phyloP scores from a whole-genome alignment of 2,113 vertebrate species.

The Zeus faber region DNA sequence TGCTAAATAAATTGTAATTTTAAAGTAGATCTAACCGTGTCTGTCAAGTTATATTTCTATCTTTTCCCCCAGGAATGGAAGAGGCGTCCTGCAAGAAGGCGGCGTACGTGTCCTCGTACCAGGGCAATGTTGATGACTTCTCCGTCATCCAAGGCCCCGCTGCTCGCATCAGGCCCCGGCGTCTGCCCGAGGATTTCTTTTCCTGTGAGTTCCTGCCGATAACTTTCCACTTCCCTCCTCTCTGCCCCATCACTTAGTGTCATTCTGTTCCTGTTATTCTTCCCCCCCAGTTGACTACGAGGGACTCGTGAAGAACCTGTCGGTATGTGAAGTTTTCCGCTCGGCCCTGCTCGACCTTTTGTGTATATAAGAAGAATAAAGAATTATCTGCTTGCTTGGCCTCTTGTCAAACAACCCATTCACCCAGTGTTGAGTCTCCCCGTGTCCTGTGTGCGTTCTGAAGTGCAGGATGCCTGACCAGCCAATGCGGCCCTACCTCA shows the following conservation, averaged over 20 bases:
- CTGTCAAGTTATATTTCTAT: no score
- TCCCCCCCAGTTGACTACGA: constrained; percentile 85
- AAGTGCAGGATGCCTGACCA: constrained; percentile 85
- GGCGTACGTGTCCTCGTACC: constrained; percentile 79
- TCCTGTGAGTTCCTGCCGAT: constrained; percentile 78
- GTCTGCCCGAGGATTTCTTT: constrained; percentile 78
- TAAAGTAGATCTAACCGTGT: no score
- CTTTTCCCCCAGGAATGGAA: constrained; percentile 85
- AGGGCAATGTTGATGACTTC: constrained; percentile 71
- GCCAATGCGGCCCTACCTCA: constrained; percentile 89
- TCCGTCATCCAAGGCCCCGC: constrained; percentile 83
- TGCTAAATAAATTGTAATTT: no score
- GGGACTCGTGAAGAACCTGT: constrained; percentile 87
- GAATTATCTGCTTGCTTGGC: constrained; percentile 50
- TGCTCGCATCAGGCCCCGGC: constrained; percentile 78
- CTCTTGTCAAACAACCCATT: constrained; percentile 44
- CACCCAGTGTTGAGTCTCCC: constrained; percentile 37
- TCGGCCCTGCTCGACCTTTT: constrained; percentile 33
- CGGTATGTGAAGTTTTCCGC: constrained; percentile 80
- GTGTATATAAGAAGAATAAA: constrained; percentile 47
- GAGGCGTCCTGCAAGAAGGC: constrained; percentile 77
- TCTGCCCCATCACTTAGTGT: neutral
- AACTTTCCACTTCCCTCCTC: neutral
- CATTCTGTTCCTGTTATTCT: constrained; percentile 1
- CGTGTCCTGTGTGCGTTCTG: constrained; percentile 46